A percentile compares a stretch with the other conserved stretches of the same genome.
Evolutionary conservation across 1,140 invertebrate species (phyloP).

Genomic region (Lasaia peninsularis): DNA sequence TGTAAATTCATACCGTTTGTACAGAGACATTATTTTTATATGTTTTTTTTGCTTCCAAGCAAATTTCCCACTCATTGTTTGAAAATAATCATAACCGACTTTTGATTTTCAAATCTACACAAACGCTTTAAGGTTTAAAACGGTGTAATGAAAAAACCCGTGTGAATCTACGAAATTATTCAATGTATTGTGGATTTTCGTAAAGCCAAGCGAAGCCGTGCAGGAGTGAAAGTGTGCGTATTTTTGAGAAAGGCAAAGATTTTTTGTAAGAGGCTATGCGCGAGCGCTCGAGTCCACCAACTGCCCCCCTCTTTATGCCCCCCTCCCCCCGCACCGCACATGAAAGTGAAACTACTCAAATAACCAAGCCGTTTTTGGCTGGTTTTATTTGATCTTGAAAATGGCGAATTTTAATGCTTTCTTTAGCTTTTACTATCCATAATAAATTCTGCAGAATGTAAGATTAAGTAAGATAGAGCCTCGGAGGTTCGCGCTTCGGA

Average conservation of each 20-base stretch:
- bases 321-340: conserved; percentile 22
- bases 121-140: background rate
- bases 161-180: conserved; percentile 4
- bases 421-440: conserved; percentile 1
- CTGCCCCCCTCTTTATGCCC: conserved; percentile 8
- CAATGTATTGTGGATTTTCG: conserved; percentile 7
- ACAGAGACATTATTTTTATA: too few species aligned
- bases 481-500: too few species aligned
- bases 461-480: too few species aligned
- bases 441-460: background rate
- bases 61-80: background rate
- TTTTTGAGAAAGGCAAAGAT: conserved; percentile 74
- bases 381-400: conserved; percentile 25
- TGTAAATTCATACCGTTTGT: too few species aligned
- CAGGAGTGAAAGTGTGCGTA: conserved; percentile 59
- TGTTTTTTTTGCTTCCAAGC: too few species aligned
- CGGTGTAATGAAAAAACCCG: background rate
- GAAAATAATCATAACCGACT: background rate
- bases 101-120: too few species aligned
- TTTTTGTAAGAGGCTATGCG: conserved; percentile 55
- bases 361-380: conserved; percentile 22
- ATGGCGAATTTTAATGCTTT: conserved; percentile 13
- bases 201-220: conserved; percentile 1
- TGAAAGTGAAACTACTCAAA: conserved; percentile 60
- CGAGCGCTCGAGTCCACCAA: conserved; percentile 21